Evolutionary conservation across 2,797 vertebrate genomes (phyloP), one percentile per base, ranked within the genome.

Genomic region (Cichlasoma orientale): DNA sequence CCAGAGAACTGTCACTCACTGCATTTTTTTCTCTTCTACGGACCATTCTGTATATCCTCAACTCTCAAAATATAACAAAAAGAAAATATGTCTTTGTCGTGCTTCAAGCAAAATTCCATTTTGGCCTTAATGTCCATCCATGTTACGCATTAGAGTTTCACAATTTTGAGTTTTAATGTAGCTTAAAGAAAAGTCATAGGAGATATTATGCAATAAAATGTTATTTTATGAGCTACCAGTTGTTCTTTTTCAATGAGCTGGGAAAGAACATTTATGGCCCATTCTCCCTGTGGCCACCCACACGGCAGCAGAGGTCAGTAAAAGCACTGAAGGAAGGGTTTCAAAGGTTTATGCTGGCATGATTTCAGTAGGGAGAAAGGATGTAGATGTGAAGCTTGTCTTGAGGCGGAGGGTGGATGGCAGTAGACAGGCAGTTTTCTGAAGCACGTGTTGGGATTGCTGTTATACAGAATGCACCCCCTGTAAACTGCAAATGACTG

Each of bases 201-300:
- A 16, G 2, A 73, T 58, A 58, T 58, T 58, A 57, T 58, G 29
- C 50, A 50, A 68, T 50, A 55, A 53, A 16, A 11, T 71, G 33
- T 58, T 72, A 56, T 52, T 81, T 75, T 56, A 47, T 71, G 29
- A 80, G 71, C 68, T 66, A 57, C 58, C 36, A 74, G 27, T 71
- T 84, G 74, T 55, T 79, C 54, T 71, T 84, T 74, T 50, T 68
- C 69, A 80, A 61, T 81, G 77, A 84, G 74, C 78, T 78, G 21
- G 41, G 71, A 74, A 84, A 75, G 63, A 74, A 77, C 33, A 82
- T 83, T 72, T 82, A 83, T 78, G 76, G 68, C 57, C 68, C 7
- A 44, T 77, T 83, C 53, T 83, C 76, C 77, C 58, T 75, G 5
- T 21, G 66, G 79, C 77, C 75, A 85, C 84, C 83, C 73, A 86